Conservation (phyloP, 2,888 invertebrate species). For the Eilema griseolum region DNA sequence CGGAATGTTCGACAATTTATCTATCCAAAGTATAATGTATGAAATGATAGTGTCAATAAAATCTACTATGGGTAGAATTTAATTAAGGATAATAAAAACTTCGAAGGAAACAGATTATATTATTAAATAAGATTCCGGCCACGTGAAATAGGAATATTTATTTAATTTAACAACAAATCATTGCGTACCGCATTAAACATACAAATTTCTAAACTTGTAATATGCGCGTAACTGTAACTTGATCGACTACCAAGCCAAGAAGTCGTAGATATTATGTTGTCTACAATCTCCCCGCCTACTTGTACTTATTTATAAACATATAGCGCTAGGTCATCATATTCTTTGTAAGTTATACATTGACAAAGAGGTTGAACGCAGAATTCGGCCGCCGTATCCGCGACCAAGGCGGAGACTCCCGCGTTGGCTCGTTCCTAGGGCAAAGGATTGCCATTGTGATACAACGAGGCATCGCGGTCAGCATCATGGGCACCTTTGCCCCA, state of each 20-base stretch:
- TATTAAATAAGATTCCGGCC: not conserved
- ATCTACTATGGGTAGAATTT: not conserved
- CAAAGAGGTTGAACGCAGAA: too few relatives aligned
- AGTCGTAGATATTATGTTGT: constrained; percentile 12
- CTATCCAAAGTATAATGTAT: not conserved
- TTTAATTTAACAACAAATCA: too few relatives aligned
- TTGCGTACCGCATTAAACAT: too few relatives aligned
- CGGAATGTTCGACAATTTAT: not conserved
- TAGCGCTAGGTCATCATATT: constrained; percentile 53
- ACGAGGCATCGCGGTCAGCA: too few relatives aligned
- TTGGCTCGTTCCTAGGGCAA: too few relatives aligned
- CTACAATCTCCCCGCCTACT: constrained; percentile 47
- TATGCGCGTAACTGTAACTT: constrained; percentile 49
- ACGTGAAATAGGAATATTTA: not conserved
- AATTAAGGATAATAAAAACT: not conserved
- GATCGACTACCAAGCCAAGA: constrained; percentile 50
- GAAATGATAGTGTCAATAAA: not conserved
- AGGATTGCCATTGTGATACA: too few relatives aligned
- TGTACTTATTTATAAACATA: constrained; percentile 54
- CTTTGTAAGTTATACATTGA: constrained; percentile 11
- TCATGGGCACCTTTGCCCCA: too few relatives aligned
- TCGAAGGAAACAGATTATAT: not conserved
- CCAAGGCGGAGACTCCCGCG: too few relatives aligned
- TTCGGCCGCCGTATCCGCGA: too few relatives aligned
- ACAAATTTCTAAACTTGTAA: not conserved